Percentiles rank a stretch among this genome's conserved stretches.
Conservation (phyloP, 2,113 vertebrate genomes). For the Panthera tigris region DNA sequence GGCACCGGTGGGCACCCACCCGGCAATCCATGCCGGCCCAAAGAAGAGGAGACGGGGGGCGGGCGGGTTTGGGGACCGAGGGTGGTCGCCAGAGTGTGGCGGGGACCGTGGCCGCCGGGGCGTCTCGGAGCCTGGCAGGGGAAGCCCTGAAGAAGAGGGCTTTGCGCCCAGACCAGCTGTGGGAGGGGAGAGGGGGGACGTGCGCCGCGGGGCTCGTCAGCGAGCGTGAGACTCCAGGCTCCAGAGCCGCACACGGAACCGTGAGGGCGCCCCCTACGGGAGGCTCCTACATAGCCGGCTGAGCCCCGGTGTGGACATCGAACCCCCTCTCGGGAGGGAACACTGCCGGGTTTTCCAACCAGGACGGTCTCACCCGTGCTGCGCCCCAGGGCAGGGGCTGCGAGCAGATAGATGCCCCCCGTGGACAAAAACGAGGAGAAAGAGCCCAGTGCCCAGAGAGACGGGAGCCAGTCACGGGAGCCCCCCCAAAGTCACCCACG, state of each 20-base stretch:
- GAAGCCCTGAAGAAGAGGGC: background rate
- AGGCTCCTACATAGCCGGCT: fast-evolving
- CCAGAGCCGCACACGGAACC: fast-evolving
- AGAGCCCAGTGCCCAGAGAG: background rate
- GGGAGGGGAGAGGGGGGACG: fast-evolving
- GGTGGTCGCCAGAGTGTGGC: background rate
- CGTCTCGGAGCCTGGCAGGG: background rate
- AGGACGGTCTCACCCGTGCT: background rate
- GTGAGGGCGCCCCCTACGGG: too few species aligned
- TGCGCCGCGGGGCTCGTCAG: fast-evolving
- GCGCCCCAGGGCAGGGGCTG: background rate
- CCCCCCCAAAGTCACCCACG: background rate
- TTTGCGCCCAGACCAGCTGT: background rate
- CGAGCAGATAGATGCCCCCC: background rate
- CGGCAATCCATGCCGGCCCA: background rate
- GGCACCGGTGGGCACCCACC: background rate
- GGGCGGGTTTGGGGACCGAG: background rate
- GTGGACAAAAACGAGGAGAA: background rate
- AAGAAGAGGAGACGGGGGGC: background rate
- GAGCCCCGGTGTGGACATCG: background rate
- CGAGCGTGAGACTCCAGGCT: too few species aligned
- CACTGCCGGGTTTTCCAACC: fast-evolving
- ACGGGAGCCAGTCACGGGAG: background rate
- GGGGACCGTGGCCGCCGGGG: background rate
- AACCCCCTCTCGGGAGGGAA: background rate